These are phyloP conservation scores for Nasonia vitripennis DNA, from an alignment of 1,140 invertebrate species.

Conservation along the genomic window DNA sequence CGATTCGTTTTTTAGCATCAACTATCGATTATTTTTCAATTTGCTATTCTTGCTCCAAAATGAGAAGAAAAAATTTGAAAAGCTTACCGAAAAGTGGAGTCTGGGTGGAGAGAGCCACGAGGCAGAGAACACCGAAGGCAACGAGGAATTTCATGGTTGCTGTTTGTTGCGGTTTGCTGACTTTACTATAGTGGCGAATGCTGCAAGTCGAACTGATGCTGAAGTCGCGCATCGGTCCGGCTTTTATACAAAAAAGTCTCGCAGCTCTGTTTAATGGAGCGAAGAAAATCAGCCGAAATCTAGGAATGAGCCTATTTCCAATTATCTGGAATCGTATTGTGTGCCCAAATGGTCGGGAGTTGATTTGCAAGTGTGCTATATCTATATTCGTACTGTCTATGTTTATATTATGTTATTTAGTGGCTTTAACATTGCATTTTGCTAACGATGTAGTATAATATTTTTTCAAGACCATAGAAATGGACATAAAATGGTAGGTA, in stretches of 20 bases:
- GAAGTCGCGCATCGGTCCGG: neutral
- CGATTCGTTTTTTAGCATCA: too few species aligned
- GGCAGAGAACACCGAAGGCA: slow-evolving; percentile 9
- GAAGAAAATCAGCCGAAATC: neutral
- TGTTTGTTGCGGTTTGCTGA: neutral
- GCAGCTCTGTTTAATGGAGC: neutral
- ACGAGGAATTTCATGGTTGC: slow-evolving; percentile 8
- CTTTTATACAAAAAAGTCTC: neutral
- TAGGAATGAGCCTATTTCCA: neutral
- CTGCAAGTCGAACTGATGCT: neutral
- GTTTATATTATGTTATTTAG: too few species aligned
- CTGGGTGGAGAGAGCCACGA: slow-evolving; percentile 2
- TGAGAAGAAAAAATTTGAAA: neutral
- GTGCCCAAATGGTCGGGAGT: neutral
- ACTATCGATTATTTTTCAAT: neutral
- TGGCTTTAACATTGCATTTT: too few species aligned
- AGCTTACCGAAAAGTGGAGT: neutral
- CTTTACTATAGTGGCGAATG: neutral
- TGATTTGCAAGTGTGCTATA: neutral
- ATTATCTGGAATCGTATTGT: too few species aligned
- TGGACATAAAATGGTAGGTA: too few species aligned
- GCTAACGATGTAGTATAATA: too few species aligned
- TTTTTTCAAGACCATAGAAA: too few species aligned
- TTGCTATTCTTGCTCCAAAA: too few species aligned
- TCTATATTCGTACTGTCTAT: too few species aligned